Conservation (phyloP, 2,888 invertebrate species). For the Antheraea yamamai region DNA sequence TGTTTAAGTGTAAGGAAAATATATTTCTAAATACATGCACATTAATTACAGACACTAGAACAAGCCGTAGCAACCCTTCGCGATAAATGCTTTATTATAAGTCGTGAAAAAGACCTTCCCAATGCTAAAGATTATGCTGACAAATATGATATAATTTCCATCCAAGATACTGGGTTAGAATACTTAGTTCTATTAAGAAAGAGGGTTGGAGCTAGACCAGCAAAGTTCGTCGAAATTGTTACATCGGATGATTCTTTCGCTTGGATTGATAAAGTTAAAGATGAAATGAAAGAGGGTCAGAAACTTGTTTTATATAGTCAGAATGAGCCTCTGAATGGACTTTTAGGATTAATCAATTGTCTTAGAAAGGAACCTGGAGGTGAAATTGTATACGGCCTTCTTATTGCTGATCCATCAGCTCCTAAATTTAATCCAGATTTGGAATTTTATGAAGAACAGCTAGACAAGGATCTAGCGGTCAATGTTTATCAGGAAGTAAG, state of each 20-base stretch:
- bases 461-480: conserved; percentile 88
- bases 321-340: conserved; percentile 87
- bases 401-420: conserved; percentile 84
- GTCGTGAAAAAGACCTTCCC: conserved; percentile 80
- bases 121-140: conserved; percentile 66
- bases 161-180: conserved; percentile 76
- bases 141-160: conserved; percentile 74
- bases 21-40: neutral
- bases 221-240: conserved; percentile 72
- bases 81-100: conserved; percentile 83
- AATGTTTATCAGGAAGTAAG: conserved; percentile 87
- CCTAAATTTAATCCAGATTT: conserved; percentile 85
- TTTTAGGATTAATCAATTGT: conserved; percentile 95
- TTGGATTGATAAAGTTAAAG: conserved; percentile 79
- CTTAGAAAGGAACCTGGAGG: conserved; percentile 91
- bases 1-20: neutral
- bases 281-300: conserved; percentile 65
- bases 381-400: conserved; percentile 82
- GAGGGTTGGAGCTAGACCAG: conserved; percentile 65
- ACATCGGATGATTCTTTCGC: conserved; percentile 63
- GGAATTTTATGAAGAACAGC: conserved; percentile 85
- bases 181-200: conserved; percentile 80
- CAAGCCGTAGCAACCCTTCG: conserved; percentile 74
- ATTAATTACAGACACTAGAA: conserved; percentile 59
- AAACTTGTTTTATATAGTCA: conserved; percentile 86